phyloP scores from a whole-genome alignment of 2,888 invertebrate species.

The Hypomecis atomaria region DNA sequence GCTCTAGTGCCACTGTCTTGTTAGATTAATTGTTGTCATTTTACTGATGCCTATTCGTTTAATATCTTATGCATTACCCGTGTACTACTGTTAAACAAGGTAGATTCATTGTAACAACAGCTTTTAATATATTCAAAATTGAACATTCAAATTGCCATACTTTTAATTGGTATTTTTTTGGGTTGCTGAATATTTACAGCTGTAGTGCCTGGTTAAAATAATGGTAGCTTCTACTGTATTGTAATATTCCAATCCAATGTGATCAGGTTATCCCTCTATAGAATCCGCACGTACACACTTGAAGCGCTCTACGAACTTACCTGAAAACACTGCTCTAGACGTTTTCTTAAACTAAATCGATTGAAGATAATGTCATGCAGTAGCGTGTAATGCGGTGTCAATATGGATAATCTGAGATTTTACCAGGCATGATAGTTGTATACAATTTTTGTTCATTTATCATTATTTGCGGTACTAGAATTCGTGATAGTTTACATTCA shows the following conservation, averaged over 20 bases:
- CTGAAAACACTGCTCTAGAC: no score
- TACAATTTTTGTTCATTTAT: constrained; percentile 1
- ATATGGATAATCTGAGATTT: background rate
- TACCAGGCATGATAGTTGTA: background rate
- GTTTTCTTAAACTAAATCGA: no score
- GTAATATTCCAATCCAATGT: no score
- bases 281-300: no score
- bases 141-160: constrained; percentile 44
- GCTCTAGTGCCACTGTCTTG: constrained; percentile 53
- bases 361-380: no score
- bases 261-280: no score
- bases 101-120: constrained; percentile 33
- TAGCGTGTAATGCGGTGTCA: no score
- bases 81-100: background rate
- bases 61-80: background rate
- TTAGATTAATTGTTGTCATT: constrained; percentile 49
- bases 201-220: constrained; percentile 6
- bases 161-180: constrained; percentile 14
- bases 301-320: no score
- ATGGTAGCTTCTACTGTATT: no score
- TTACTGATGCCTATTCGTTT: constrained; percentile 1
- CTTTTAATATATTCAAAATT: constrained; percentile 46
- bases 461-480: background rate
- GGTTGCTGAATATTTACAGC: constrained; percentile 13
- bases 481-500: constrained; percentile 6